Percentiles rank a stretch among this genome's conserved stretches.
Conservation (phyloP, 2,888 invertebrate species). For the Biston betularia region DNA sequence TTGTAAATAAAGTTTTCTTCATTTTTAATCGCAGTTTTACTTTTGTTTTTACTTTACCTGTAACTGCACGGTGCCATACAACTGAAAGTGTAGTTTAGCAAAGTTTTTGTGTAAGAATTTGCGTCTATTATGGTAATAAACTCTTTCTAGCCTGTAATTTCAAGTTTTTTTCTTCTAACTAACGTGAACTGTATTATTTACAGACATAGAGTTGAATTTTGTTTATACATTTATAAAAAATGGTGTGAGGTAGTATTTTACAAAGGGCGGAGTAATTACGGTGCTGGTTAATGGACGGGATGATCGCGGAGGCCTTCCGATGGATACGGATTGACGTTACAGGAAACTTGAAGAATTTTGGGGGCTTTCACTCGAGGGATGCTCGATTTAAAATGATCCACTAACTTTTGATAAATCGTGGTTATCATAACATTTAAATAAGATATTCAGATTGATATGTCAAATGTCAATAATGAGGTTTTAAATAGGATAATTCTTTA, state of each 20-base stretch:
- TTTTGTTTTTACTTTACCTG: too few relatives aligned
- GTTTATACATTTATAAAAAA: conserved; percentile 6
- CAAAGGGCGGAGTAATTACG: conserved; percentile 60
- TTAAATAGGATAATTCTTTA: too few relatives aligned
- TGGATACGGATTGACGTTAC: conserved; percentile 55
- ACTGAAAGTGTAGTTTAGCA: neutral
- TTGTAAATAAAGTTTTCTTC: too few relatives aligned
- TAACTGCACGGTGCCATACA: too few relatives aligned
- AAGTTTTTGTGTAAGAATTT: too few relatives aligned
- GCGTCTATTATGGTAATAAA: too few relatives aligned
- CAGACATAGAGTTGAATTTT: conserved; percentile 6
- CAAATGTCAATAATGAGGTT: neutral
- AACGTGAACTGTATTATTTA: neutral
- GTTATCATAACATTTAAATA: neutral
- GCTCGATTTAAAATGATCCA: conserved; percentile 38
- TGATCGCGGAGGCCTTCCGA: conserved; percentile 53
- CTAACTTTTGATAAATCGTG: conserved; percentile 1
- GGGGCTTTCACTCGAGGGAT: conserved; percentile 40
- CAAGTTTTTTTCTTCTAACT: neutral
- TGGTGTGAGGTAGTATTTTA: conserved; percentile 45
- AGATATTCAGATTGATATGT: neutral
- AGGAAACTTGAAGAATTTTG: conserved; percentile 50
- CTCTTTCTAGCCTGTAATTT: too few relatives aligned
- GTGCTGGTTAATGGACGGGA: conserved; percentile 53
- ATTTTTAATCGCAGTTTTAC: too few relatives aligned